phyloP scores from a whole-genome alignment of 2,113 vertebrate genomes.

The Corythoichthys haematopterus region DNA sequence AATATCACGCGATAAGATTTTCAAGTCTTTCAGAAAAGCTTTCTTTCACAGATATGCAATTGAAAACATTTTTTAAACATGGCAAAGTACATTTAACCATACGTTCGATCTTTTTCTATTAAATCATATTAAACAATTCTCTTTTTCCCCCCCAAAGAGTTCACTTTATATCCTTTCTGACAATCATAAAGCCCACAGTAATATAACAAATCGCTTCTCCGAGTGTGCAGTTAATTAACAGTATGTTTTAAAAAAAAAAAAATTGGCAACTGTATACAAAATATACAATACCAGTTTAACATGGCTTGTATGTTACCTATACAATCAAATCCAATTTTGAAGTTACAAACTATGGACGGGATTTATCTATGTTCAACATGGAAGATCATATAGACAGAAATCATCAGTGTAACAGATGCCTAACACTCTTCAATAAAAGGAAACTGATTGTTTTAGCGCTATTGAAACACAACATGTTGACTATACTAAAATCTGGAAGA shows the following conservation, averaged over 20 bases:
- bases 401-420: constrained; percentile 19
- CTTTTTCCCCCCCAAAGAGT: constrained; percentile 36
- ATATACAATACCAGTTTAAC: constrained; percentile 69
- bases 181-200: constrained; percentile 55
- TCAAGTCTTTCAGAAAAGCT: neutral
- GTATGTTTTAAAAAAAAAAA: constrained; percentile 22
- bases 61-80: neutral
- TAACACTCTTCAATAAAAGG: constrained; percentile 3
- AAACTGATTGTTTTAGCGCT: neutral
- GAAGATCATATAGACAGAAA: constrained; percentile 10
- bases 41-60: neutral
- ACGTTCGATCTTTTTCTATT: constrained; percentile 30
- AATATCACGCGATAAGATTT: neutral
- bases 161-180: constrained; percentile 32
- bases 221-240: constrained; percentile 56
- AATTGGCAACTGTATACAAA: constrained; percentile 54
- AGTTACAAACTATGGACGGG: constrained; percentile 27
- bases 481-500: neutral
- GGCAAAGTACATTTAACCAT: neutral
- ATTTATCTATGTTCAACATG: constrained; percentile 28
- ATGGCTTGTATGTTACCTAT: constrained; percentile 58
- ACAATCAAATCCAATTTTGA: constrained; percentile 55
- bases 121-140: constrained; percentile 52
- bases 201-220: constrained; percentile 34
- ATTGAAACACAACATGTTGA: constrained; percentile 3